Evolutionary conservation across 2,113 vertebrate species (phyloP), one percentile per base, ranked within the genome.

Genomic region (Nycticorax nycticorax): DNA sequence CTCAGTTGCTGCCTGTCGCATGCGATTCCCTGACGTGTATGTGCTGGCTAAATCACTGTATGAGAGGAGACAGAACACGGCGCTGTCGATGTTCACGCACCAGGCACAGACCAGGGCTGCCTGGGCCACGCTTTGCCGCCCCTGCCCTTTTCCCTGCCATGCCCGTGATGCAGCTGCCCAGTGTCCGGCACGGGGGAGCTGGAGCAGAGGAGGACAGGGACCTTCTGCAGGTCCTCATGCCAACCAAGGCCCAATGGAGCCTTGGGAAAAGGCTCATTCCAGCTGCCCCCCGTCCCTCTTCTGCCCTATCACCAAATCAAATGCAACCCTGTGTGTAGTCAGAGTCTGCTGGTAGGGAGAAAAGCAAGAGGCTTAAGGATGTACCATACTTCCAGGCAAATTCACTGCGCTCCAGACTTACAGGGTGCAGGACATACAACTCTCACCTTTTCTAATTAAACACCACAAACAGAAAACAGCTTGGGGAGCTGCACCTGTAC

Each of bases 41-140:
- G 0, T 28, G 10, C n/a, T 14, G 52, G 35, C 14, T 60, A 14
- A 43, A 14, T 47, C 23, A 2, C 23, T 16, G 11, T 2, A 2
- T 17, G 83, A 76, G 63, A 78, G 76, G 35, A 48, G 26, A 39
- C 14, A 14, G 9, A 24, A 21, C 0, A 55, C 1, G 1, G 68
- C 85, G 32, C 32, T 50, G n/a, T 12, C 0, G 1, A 26, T 47
- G 35, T n/a, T 18, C 3, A 20, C 20, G 30, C 15, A 7, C 39
- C 18, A 1, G 1, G 4, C 28, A 4, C 12, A 28, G 47, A 19
- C 16, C 0, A 0, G 35, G 37, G 57, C 26, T 35, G 17, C 17
- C 39, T 2, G 22, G 5, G 28, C 13, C 37, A 20, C 1, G 0
- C 18, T 43, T 35, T 3, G 4, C 27, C 5, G 4, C 12, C 32